phyloP scores from a whole-genome alignment of 2,888 invertebrate genomes.

The Coelinius sp. region DNA sequence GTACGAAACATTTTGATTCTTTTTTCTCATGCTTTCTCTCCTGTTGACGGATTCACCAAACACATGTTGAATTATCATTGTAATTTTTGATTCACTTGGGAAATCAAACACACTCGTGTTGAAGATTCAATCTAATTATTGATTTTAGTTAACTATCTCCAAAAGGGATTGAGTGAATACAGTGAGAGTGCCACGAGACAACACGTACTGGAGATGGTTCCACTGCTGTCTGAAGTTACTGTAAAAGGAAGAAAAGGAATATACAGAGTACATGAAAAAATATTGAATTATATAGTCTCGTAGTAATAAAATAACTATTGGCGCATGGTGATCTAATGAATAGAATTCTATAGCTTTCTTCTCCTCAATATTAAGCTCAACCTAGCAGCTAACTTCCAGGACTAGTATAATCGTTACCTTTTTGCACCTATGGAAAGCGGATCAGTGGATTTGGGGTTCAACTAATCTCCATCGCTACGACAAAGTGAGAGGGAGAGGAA shows the following conservation, averaged over 20 bases:
- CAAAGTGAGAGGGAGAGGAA: no score
- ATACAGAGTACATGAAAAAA: not conserved
- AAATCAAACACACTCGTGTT: not conserved
- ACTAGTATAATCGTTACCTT: no score
- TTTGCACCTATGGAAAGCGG: no score
- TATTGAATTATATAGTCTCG: not conserved
- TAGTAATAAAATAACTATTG: not conserved
- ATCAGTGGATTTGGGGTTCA: no score
- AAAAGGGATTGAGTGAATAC: not conserved
- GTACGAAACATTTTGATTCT: not conserved
- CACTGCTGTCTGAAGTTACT: not conserved
- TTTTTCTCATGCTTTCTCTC: not conserved
- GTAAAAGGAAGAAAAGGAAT: constrained; percentile 3
- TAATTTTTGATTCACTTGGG: not conserved
- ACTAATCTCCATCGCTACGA: no score
- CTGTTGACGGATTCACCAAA: not conserved
- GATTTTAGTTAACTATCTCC: not conserved
- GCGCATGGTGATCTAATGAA: no score
- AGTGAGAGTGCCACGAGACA: not conserved
- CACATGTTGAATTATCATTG: not conserved
- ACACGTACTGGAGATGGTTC: not conserved
- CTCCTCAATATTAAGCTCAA: no score
- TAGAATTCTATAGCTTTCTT: no score
- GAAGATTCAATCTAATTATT: not conserved
- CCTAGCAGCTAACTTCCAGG: no score